Evolutionary conservation across 1,140 invertebrate species (phyloP), one percentile per base, ranked within the genome.

Genomic region (Macrobrachium rosenbergii): DNA sequence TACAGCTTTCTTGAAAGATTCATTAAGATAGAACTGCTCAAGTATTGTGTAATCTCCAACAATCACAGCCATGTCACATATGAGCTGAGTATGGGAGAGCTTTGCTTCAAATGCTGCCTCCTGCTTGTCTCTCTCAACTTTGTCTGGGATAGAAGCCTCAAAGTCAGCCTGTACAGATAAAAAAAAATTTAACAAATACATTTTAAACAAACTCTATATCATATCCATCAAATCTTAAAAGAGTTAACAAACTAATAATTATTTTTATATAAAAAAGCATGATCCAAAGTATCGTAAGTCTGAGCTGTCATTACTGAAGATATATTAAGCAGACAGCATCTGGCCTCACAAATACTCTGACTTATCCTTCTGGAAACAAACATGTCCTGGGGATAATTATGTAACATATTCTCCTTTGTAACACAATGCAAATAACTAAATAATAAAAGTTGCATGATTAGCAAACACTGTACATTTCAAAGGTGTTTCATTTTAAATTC

Each of bases 21-120:
- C 97, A 90, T 96, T 95, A 94, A 99, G 95, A 91, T 99, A 99
- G 92, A 97, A 99, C 93, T 98, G 95, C 92, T 99, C 99, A 78
- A 99, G 94, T 58, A 96, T 94, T 43, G 99, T 94, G 93, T 99
- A 99, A 81, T 99, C 97, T 92, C 99, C 97, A 93, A 99, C 97
- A 73, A 94, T 93, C 12, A 88, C 83, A 43, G 89, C 89, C 89
- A 89, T 89, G 69, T 89, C 89, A 23, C 95, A 94, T 89, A 95
- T 96, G 23, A 98, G 92, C 90, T 97, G 95, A 89, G 96, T 96
- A 67, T 95, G 94, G 28, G 94, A 94, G 17, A 98, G 93, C 73
- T 95, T 93, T 83, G 93, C 92, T 89, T 97, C 95, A 37, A 97
- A 93, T 83, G 94, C 93, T 63, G 93, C 92, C 1, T 91, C 52